Conservation (phyloP, 2,888 invertebrate genomes). For the Tetranychus piercei region DNA sequence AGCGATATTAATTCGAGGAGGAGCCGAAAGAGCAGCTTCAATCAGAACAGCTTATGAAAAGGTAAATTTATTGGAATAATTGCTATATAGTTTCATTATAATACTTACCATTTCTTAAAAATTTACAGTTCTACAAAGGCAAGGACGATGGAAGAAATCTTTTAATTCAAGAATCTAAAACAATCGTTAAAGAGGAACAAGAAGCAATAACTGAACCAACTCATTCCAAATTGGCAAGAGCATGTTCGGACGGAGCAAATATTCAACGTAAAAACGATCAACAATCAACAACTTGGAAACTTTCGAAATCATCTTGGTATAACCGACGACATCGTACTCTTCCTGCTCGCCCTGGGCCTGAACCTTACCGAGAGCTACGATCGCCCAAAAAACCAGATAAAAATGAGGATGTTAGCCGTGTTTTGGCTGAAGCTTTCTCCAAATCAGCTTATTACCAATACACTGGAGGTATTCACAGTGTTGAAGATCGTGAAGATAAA, state of each 20-base stretch:
- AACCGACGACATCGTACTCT: background rate
- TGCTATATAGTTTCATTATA: background rate
- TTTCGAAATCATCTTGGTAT: background rate
- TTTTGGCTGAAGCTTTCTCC: conserved; percentile 11
- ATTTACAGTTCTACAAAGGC: background rate
- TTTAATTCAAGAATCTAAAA: background rate
- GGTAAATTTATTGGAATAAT: background rate
- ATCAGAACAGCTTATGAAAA: background rate
- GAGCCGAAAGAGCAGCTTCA: background rate
- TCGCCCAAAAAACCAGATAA: background rate
- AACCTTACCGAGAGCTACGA: background rate
- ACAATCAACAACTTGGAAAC: background rate
- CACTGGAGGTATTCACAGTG: conserved; percentile 3
- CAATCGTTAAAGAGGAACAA: background rate
- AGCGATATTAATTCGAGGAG: conserved; percentile 10
- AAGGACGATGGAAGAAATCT: background rate
- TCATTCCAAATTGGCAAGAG: background rate
- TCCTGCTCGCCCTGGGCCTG: background rate
- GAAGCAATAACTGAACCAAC: background rate
- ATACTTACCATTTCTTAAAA: no score
- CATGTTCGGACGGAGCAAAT: background rate
- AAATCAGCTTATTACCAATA: conserved; percentile 9
- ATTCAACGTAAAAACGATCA: background rate
- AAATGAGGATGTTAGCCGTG: conserved; percentile 4
- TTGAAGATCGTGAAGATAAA: conserved; percentile 8